A percentile compares a stretch with the other conserved stretches of the same genome.
These are phyloP conservation scores for Polydrusus tereticollis DNA, from an alignment of 2,888 invertebrate genomes.

Conservation along the genomic window DNA sequence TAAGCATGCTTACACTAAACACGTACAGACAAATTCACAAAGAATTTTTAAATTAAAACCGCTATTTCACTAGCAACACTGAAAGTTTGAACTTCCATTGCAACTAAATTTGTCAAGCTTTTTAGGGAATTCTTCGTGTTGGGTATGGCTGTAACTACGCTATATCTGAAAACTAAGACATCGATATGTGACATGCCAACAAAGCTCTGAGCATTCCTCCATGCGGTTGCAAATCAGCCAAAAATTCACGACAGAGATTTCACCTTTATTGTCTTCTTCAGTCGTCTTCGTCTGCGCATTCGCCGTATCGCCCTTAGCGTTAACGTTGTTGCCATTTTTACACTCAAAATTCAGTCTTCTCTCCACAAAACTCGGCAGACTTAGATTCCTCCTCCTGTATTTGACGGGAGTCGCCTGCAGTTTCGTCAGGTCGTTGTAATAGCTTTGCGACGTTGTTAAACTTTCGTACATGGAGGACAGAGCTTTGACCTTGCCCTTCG, in stretches of 20 bases:
- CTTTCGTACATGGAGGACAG: constrained; percentile 81
- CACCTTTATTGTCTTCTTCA: constrained; percentile 26
- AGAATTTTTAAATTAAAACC: too few relatives aligned
- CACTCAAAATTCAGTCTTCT: constrained; percentile 55
- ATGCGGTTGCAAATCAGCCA: constrained; percentile 17
- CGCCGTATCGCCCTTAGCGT: constrained; percentile 9
- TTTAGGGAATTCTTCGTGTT: too few relatives aligned
- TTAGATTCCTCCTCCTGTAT: constrained; percentile 75
- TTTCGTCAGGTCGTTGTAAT: constrained; percentile 67
- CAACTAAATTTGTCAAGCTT: too few relatives aligned
- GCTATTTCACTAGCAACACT: too few relatives aligned
- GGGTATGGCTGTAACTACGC: background rate
- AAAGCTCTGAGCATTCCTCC: constrained; percentile 31
- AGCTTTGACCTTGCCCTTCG: constrained; percentile 78
- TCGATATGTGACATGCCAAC: constrained; percentile 12
- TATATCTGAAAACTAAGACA: too few relatives aligned
- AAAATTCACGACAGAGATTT: background rate
- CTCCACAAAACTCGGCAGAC: constrained; percentile 64
- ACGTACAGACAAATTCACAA: too few relatives aligned
- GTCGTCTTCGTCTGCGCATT: background rate
- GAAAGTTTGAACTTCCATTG: too few relatives aligned
- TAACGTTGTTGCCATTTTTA: constrained; percentile 26
- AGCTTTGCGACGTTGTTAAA: constrained; percentile 71
- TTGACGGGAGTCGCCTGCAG: constrained; percentile 69
- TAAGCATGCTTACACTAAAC: too few relatives aligned